Percentiles rank a stretch among this genome's conserved stretches.
Evolutionary conservation across 2,888 invertebrate species (phyloP).

Genomic region (Neria commutata): DNA sequence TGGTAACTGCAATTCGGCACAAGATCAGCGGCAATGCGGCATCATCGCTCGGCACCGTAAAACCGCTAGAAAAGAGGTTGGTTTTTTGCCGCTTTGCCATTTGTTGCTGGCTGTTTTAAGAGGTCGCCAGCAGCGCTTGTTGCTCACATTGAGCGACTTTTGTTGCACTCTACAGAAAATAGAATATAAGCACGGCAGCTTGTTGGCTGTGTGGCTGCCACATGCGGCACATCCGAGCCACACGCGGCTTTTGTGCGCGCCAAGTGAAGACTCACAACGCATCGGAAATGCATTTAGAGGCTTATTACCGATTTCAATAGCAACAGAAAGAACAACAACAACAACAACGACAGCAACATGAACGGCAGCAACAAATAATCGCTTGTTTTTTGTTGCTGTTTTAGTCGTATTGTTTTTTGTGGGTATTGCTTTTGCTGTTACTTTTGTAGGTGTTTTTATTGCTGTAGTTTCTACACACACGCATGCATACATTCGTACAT

Average conservation of each 20-base stretch:
- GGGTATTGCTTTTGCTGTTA: too few species aligned
- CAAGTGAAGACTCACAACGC: slow-evolving; percentile 1
- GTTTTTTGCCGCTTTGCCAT: neutral
- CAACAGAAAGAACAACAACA: neutral
- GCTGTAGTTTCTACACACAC: neutral
- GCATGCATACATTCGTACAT: too few species aligned
- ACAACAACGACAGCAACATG: neutral
- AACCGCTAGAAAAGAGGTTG: slow-evolving; percentile 1
- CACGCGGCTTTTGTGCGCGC: neutral
- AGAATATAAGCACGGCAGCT: neutral
- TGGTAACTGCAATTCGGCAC: neutral
- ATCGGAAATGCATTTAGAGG: neutral
- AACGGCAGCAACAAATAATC: neutral
- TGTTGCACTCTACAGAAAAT: neutral
- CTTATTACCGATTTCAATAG: neutral
- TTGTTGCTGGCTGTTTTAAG: neutral
- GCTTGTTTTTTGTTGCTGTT: neutral
- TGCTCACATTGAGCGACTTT: slow-evolving; percentile 3
- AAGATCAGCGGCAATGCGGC: neutral
- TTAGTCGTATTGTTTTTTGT: neutral
- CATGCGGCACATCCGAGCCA: neutral
- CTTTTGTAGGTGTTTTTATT: too few species aligned
- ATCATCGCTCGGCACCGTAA: neutral
- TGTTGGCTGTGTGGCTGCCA: neutral
- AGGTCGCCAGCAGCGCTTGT: neutral